phyloP scores from a whole-genome alignment of 1,140 invertebrate species.

The Rhyzopertha dominica region DNA sequence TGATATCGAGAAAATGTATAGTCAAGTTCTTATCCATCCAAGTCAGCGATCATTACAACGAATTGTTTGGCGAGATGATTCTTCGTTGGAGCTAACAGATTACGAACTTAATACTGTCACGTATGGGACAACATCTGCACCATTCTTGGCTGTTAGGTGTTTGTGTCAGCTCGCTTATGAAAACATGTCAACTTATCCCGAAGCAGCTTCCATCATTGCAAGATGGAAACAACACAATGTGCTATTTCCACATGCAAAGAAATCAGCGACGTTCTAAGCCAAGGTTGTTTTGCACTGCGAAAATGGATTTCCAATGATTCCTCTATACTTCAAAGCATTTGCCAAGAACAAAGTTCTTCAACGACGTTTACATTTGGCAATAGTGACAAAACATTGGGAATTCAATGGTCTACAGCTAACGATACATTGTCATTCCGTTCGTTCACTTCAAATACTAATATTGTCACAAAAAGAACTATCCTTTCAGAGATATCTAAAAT shows the following conservation, averaged over 20 bases:
- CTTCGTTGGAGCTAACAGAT: constrained; percentile 25
- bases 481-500: too few species aligned
- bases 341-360: too few species aligned
- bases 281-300: constrained; percentile 40
- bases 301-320: too few species aligned
- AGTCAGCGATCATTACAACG: constrained; percentile 30
- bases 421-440: too few species aligned
- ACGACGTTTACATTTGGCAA: too few species aligned
- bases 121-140: constrained; percentile 23
- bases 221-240: constrained; percentile 13
- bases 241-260: too few species aligned
- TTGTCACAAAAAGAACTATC: too few species aligned
- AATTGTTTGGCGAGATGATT: constrained; percentile 33
- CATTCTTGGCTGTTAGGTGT: constrained; percentile 20
- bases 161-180: constrained; percentile 15
- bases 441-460: too few species aligned
- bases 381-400: constrained; percentile 38
- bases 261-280: constrained; percentile 11
- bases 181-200: too few species aligned
- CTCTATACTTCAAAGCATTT: too few species aligned
- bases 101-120: constrained; percentile 26
- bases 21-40: constrained; percentile 35
- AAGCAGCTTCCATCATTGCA: too few species aligned
- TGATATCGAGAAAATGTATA: constrained; percentile 45
- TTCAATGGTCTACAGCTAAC: constrained; percentile 15